Conservation (phyloP, 1,140 invertebrate genomes). For the Camponotus vicinus region DNA sequence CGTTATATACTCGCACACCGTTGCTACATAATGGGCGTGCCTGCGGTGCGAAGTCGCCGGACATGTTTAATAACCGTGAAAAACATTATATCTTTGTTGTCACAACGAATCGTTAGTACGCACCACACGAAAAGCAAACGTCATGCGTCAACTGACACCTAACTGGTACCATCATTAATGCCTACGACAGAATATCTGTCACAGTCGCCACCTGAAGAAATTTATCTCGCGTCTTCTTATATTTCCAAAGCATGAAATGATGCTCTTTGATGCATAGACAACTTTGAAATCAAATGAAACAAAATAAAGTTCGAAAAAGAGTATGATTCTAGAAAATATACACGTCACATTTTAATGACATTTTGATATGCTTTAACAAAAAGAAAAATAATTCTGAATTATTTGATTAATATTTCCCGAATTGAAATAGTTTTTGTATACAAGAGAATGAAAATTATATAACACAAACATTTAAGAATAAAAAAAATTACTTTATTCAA, state of each 20-base stretch:
- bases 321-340: background rate
- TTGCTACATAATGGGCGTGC: conserved; percentile 23
- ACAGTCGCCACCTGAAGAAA: background rate
- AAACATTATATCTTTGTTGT: conserved; percentile 67
- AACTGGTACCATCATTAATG: conserved; percentile 37
- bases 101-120: conserved; percentile 49
- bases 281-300: background rate
- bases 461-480: too few relatives aligned
- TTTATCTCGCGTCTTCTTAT: conserved; percentile 9
- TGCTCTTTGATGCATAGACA: background rate
- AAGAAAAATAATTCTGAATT: too few relatives aligned
- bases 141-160: conserved; percentile 30
- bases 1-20: conserved; percentile 2
- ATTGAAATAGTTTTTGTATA: too few relatives aligned
- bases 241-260: background rate
- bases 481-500: too few relatives aligned
- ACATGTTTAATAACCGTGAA: conserved; percentile 56
- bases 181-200: conserved; percentile 10
- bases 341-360: background rate
- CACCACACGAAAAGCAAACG: conserved; percentile 44
- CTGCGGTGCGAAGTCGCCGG: conserved; percentile 25
- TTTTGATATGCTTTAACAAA: too few relatives aligned
- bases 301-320: background rate
- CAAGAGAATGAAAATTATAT: too few relatives aligned
- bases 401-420: too few relatives aligned